A percentile compares a stretch with the other conserved stretches of the same genome.
phyloP scores from a whole-genome alignment of 2,888 invertebrate species.

The Linnaemya tessellans region DNA sequence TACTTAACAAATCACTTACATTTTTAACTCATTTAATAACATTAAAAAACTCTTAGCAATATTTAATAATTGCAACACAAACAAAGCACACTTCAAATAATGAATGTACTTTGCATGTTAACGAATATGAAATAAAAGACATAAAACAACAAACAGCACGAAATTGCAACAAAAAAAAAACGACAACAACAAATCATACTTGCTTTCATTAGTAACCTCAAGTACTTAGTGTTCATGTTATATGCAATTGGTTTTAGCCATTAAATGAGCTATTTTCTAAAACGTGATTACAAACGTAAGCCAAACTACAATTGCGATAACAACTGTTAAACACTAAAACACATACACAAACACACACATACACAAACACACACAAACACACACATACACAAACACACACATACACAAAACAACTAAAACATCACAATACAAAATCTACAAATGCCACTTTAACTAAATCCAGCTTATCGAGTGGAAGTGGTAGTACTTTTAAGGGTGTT shows the following conservation, averaged over 20 bases:
- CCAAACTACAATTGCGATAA: constrained; percentile 45
- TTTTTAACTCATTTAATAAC: neutral
- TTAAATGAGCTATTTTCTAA: constrained; percentile 70
- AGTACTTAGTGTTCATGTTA: constrained; percentile 72
- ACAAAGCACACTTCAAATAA: constrained; percentile 34
- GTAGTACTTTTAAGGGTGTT: neutral
- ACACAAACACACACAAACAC: neutral
- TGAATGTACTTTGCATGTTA: constrained; percentile 69
- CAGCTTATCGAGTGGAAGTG: constrained; percentile 13
- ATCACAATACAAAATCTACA: constrained; percentile 3
- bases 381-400: neutral
- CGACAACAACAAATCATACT: constrained; percentile 16
- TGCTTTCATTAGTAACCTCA: constrained; percentile 67
- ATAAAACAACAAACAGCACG: constrained; percentile 29
- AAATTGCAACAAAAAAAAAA: constrained; percentile 23
- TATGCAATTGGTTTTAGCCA: constrained; percentile 71
- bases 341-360: neutral
- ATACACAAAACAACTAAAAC: neutral
- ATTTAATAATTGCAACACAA: constrained; percentile 8
- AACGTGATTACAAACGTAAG: constrained; percentile 68
- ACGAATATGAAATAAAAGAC: constrained; percentile 31
- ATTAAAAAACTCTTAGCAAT: constrained; percentile 15
- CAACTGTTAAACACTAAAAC: neutral
- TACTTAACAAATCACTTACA: neutral
- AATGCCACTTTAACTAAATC: constrained; percentile 53